Base-by-base conservation (phyloP, 2,113 vertebrate species). In the Catharus fuscescens region DNA sequence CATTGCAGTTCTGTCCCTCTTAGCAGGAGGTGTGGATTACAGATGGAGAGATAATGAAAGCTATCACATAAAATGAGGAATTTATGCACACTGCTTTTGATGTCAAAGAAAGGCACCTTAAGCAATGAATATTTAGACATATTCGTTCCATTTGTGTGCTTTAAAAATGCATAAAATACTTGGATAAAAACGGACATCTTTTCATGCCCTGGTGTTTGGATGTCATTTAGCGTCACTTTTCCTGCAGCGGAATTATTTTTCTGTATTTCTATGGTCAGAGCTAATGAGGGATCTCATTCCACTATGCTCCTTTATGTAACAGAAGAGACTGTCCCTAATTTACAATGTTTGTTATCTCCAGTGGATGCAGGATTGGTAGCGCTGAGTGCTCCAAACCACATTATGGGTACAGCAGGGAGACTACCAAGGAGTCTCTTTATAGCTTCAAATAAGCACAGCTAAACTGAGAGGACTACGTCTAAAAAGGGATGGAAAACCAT, bases 11-110 rank as follows among this genome's bases (percentile, higher is more conserved):
- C 73, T 79, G 73, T 74, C 70, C 78, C 62, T 79, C 45, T 26
- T 82, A 90, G 89, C 56, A 50, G 88, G 91, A 93, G 84, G 69
- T 76, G 34, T 72, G 86, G 78, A 36, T 87, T 95, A 87, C 48
- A 79, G 54, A 74, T 21, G 36, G 73, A 93, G 53, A 72, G 32
- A 60, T 85, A 92, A 87, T 69, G 74, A 74, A 74, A 89, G 40
- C 72, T 53, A 26, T 64, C 65, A 76, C 3, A 1, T 92, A 42
- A 92, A 93, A 92, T 32, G 61, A 91, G 73, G 48, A 79, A 76
- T 92, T 82, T 61, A 57, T 73, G 74, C 71, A 57, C 10, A 0
- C 36, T 91, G 45, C 42, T 85, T 91, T 95, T 92, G 44, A 76
- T 81, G 66, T 50, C 73, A 84, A 69, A 86, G 74, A 93, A 86